Evolutionary conservation across 2,113 vertebrate species (phyloP).

Genomic region (Illadopsis cleaveri): DNA sequence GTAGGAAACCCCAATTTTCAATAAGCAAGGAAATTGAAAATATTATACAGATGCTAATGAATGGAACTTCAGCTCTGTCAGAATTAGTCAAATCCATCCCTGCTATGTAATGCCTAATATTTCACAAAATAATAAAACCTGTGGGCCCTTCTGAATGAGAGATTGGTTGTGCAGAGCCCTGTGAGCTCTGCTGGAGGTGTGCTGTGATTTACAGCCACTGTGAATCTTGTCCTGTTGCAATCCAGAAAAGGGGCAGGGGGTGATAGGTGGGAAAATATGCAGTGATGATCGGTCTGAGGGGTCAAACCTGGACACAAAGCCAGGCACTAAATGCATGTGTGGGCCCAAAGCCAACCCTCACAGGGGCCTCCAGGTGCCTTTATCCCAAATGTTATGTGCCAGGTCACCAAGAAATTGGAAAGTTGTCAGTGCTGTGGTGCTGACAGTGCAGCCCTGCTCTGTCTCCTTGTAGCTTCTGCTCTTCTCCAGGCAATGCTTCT

Average conservation of each 20-base stretch:
- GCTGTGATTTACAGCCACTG: neutral
- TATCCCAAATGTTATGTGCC: accelerated
- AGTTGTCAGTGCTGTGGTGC: neutral
- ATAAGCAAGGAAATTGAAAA: neutral
- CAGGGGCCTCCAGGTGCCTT: neutral
- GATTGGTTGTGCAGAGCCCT: neutral
- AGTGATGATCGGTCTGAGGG: accelerated
- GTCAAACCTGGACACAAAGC: neutral
- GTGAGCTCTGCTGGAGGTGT: neutral
- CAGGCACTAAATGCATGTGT: accelerated
- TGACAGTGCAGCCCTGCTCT: neutral
- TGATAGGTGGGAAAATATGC: accelerated
- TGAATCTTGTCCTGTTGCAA: neutral
- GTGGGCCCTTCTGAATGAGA: neutral
- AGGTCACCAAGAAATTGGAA: neutral
- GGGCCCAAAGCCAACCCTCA: neutral
- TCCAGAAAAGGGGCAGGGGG: neutral
- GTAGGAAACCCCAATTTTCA: neutral
- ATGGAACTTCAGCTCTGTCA: neutral
- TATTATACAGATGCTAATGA: neutral
- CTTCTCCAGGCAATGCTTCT: accelerated
- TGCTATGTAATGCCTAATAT: neutral
- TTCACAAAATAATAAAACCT: neutral
- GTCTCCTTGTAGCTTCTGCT: neutral
- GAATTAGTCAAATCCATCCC: neutral